Evolutionary conservation across 2,113 vertebrate genomes (phyloP).

Genomic region (Cyrtonyx montezumae): DNA sequence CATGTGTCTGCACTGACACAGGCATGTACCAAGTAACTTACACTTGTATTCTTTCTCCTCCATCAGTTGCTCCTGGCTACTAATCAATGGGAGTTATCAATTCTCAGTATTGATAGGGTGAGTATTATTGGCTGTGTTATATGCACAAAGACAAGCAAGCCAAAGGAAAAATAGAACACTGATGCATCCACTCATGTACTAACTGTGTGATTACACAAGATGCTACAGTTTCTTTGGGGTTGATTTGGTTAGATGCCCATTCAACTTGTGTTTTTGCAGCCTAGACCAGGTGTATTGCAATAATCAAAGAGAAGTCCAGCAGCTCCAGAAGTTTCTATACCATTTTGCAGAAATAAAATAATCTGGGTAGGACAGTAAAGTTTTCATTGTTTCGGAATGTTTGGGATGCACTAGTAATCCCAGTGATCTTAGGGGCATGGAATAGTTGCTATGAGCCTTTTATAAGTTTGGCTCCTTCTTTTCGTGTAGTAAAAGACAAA

Average conservation of each 20-base stretch:
- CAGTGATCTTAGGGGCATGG: background rate
- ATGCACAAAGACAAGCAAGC: background rate
- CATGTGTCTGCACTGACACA: background rate
- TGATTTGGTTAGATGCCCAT: background rate
- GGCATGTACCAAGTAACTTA: background rate
- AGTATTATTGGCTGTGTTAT: background rate
- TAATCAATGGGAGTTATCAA: fast-evolving
- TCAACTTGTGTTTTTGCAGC: background rate
- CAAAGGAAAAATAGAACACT: background rate
- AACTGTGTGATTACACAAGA: background rate
- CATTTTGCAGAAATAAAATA: background rate
- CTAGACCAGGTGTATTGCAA: background rate
- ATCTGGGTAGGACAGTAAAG: background rate
- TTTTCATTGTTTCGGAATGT: slow-evolving; percentile 39
- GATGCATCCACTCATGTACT: background rate
- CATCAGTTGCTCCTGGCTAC: background rate
- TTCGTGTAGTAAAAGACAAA: background rate
- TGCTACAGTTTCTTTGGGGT: background rate
- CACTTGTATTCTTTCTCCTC: background rate
- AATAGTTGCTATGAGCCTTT: slow-evolving; percentile 20
- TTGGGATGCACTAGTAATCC: background rate
- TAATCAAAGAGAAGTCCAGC: background rate
- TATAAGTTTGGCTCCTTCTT: slow-evolving; percentile 18
- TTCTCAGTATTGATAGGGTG: background rate
- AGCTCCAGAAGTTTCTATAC: background rate